Base-by-base conservation (phyloP, 2,113 vertebrate species). In the Mohoua ochrocephala region DNA sequence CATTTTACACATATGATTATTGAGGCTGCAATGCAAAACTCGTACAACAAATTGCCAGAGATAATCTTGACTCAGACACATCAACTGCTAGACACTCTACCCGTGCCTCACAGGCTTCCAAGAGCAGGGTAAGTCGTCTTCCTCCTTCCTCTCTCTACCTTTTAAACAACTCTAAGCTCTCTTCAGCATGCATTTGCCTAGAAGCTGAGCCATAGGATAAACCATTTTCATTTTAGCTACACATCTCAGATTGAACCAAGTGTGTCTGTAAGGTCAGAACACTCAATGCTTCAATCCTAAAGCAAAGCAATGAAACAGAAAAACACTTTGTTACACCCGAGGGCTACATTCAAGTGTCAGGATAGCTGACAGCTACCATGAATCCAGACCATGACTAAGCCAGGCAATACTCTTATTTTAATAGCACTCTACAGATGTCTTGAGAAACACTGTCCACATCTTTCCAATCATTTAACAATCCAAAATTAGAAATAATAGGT, bases 121-220 rank as follows among this genome's bases (percentile, higher is more conserved):
- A 93, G 87, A 87, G 33, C 31, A 76, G 37, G 12, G 3, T 28
- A 81, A 67, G 16, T n/a, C 54, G 47, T 47, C 56, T 68, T 71
- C 57, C 11, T 81, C 12, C 31, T 67, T 52, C 61, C 17, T 77
- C 50, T 70, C 59, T 65, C 84, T 41, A 21, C 6, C 18, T 89
- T 97, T 96, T 77, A 69, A 96, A 86, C 59, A 94, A 68, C 78
- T 85, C 65, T 45, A 77, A 71, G 80, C 96, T 77, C 50, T 79
- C 47, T 68, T 83, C 47, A 50, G 71, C 41, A 37, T 50, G 35
- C 17, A 53, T 85, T 90, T 97, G 44, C 81, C 96, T 96, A 80
- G n/a, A 97, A 97, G 94, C 85, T 92, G 91, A 97, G 95, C 74
- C 89, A 96, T 7, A 24, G 91, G 87, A 94, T 75, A 97, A 87